Base-by-base conservation (phyloP, 2,797 vertebrate species). In the Eulemur mongoz region DNA sequence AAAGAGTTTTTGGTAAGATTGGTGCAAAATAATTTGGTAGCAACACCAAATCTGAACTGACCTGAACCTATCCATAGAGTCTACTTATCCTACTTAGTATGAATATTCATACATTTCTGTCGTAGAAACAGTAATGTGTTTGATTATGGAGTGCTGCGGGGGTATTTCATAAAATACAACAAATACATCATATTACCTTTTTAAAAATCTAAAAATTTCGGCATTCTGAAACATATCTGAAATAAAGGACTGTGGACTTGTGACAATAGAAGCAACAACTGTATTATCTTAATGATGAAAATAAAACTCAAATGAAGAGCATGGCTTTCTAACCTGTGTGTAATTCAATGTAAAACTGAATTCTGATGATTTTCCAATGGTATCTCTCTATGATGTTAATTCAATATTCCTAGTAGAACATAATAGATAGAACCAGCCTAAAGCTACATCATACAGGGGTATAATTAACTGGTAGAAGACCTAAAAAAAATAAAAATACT, bases 191-290 rank as follows among this genome's bases (percentile, higher is more conserved):
- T 43, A 65, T 22, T 45, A 43, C 43, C 32, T 93, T 94, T 65
- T 43, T 57, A 94, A 94, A 93, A 93, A 91, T 25, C 86, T 83
- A 54, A 93, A 88, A 80, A 80, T 43, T 6, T 85, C 11, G 65
- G 32, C 52, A 83, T 59, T 73, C 63, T 80, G 35, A 97, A 97
- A 98, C 8, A 52, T n/a, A 96, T 27, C n/a, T 67, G 23, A 95
- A 88, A 92, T 80, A 94, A 92, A 95, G 30, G 35, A 95, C 4
- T 87, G 18, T 52, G 15, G 27, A 86, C 57, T 79, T 89, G 18
- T 79, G 35, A 81, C 27, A 93, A 69, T 3, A 40, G 15, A 87
- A 83, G 15, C 15, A 89, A 40, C 54, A 4, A 80, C 82, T 84
- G 27, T 9, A 86, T 4, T 87, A 30, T 81, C 79, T 48, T 91